These are phyloP conservation scores for Labroides dimidiatus DNA, from an alignment of 2,797 vertebrate genomes.

Conservation along the genomic window DNA sequence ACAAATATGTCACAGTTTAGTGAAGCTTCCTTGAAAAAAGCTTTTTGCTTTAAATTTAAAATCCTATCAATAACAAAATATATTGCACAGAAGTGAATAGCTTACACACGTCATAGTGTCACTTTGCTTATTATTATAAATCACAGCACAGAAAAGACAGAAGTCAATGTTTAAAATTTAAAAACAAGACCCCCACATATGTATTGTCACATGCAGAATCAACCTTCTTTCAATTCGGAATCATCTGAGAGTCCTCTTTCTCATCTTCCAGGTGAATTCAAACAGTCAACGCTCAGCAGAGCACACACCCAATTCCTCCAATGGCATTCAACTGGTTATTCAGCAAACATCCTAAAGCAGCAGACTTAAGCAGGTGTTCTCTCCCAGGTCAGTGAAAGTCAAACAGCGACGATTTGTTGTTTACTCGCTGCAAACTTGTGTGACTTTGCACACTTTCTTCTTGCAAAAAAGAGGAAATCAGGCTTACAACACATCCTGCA, in stretches of 20 bases:
- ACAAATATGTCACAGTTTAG: slow-evolving; percentile 42
- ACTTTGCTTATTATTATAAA: slow-evolving; percentile 18
- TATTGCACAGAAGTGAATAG: slow-evolving; percentile 35
- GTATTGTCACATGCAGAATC: not conserved
- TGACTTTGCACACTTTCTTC: not conserved
- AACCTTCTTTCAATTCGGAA: slow-evolving; percentile 1
- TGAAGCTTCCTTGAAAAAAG: slow-evolving; percentile 3
- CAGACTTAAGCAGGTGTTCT: not conserved
- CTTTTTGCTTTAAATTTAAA: not conserved
- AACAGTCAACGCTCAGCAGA: not conserved
- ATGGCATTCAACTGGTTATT: slow-evolving; percentile 10
- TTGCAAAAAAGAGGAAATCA: slow-evolving; percentile 26
- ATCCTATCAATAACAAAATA: slow-evolving; percentile 29
- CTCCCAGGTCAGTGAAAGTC: not conserved
- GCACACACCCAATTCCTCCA: not conserved
- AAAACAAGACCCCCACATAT: not conserved
- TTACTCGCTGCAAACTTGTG: not conserved
- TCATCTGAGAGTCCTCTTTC: not conserved
- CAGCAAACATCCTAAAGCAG: not conserved
- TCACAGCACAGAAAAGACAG: not conserved
- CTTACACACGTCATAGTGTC: slow-evolving; percentile 10
- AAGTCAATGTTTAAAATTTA: not conserved
- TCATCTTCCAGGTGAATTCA: not conserved
- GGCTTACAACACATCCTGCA: slow-evolving; percentile 4
- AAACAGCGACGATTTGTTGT: not conserved